phyloP scores from a whole-genome alignment of 1,140 invertebrate species.

The Drosophila murphyi region DNA sequence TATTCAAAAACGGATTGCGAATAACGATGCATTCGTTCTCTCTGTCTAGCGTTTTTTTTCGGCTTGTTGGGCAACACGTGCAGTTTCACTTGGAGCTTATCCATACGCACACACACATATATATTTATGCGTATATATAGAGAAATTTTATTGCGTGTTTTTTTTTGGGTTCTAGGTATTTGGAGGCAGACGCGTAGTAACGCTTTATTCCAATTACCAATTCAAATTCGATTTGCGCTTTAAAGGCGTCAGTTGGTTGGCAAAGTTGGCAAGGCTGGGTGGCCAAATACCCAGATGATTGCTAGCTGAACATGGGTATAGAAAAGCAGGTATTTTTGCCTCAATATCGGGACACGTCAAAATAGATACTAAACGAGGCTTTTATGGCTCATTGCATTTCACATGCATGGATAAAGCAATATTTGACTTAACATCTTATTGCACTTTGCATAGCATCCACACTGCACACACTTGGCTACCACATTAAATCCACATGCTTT shows the following conservation, averaged over 20 bases:
- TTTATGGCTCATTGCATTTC: conserved; percentile 39
- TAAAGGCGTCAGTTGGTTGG: conserved; percentile 37
- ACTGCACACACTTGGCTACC: neutral
- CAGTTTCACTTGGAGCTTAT: conserved; percentile 31
- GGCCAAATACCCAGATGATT: neutral
- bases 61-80: conserved; percentile 57
- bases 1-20: conserved; percentile 69
- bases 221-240: conserved; percentile 72
- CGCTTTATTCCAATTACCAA: conserved; percentile 77
- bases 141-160: conserved; percentile 54
- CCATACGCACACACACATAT: conserved; percentile 4
- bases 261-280: conserved; percentile 4
- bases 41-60: conserved; percentile 9
- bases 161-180: conserved; percentile 30
- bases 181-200: conserved; percentile 22
- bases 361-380: conserved; percentile 23
- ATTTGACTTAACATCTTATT: conserved; percentile 17
- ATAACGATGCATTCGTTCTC: conserved; percentile 32
- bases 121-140: conserved; percentile 12
- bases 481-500: neutral
- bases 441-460: neutral
- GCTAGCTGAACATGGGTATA: neutral
- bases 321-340: conserved; percentile 15
- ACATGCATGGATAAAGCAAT: conserved; percentile 10
- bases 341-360: conserved; percentile 1